Percentiles rank a stretch among this genome's conserved stretches.
These are phyloP conservation scores for Lasius fuliginosus DNA, from an alignment of 2,888 invertebrate species.

Conservation along the genomic window DNA sequence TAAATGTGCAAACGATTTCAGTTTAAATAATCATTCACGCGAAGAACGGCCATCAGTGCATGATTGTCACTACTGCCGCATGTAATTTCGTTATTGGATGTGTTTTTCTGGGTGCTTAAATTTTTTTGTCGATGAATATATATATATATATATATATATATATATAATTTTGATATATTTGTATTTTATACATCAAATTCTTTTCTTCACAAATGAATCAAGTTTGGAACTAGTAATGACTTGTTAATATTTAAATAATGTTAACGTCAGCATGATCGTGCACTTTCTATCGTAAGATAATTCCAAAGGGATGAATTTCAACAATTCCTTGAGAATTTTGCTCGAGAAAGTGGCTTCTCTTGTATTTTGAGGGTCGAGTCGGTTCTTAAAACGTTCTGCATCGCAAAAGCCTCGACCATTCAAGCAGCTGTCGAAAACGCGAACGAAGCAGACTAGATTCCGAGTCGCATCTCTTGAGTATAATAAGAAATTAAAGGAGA, in stretches of 20 bases:
- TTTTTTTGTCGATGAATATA: no score
- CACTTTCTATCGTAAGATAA: neutral
- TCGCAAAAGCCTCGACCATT: conserved; percentile 29
- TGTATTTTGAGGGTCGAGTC: conserved; percentile 40
- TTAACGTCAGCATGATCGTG: neutral
- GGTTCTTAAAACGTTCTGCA: conserved; percentile 42
- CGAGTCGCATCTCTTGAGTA: conserved; percentile 8
- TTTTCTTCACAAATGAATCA: neutral
- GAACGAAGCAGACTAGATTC: conserved; percentile 47
- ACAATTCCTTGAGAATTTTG: conserved; percentile 29
- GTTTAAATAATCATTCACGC: no score
- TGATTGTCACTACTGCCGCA: no score
- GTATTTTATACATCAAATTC: neutral
- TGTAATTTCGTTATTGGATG: no score
- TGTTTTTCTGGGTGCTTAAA: no score
- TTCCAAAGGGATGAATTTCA: conserved; percentile 5
- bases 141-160: no score
- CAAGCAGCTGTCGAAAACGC: conserved; percentile 52
- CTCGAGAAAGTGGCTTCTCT: conserved; percentile 40
- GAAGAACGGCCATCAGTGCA: no score
- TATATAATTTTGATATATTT: neutral
- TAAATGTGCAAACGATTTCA: no score
- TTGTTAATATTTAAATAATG: conserved; percentile 6
- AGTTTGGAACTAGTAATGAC: neutral
- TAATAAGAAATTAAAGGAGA: conserved; percentile 49